Conservation (phyloP, 2,888 invertebrate genomes). For the Alitta virens region DNA sequence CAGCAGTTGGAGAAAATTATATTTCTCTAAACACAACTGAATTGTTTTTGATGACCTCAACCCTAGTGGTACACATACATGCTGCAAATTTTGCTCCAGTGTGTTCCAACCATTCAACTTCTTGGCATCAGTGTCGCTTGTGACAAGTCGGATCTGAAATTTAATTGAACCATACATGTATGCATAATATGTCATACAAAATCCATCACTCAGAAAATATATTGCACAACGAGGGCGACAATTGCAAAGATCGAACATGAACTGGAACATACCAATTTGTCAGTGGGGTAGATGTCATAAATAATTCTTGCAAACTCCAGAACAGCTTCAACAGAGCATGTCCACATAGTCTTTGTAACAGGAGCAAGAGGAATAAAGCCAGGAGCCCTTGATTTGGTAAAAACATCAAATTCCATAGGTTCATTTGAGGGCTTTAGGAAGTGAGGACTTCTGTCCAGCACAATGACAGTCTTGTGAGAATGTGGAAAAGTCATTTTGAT, state of each 20-base stretch:
- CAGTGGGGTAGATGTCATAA: slow-evolving; percentile 87
- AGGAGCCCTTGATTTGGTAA: slow-evolving; percentile 33
- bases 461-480: slow-evolving; percentile 88
- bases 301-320: slow-evolving; percentile 95
- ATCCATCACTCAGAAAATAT: too few species aligned
- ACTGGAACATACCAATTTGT: slow-evolving; percentile 48
- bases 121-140: slow-evolving; percentile 82
- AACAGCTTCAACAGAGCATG: slow-evolving; percentile 89
- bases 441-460: slow-evolving; percentile 88
- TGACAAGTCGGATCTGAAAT: slow-evolving; percentile 71
- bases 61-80: slow-evolving; percentile 71
- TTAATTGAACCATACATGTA: slow-evolving; percentile 41
- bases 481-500: slow-evolving; percentile 34
- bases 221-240: too few species aligned
- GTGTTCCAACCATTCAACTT: slow-evolving; percentile 81
- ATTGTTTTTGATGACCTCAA: too few species aligned
- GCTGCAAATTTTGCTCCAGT: slow-evolving; percentile 80
- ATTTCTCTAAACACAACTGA: too few species aligned
- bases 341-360: slow-evolving; percentile 92
- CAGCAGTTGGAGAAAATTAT: too few species aligned
- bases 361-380: slow-evolving; percentile 67
- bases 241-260: too few species aligned
- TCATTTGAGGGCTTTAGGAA: slow-evolving; percentile 83
- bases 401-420: slow-evolving; percentile 78
- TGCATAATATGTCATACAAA: slow-evolving; percentile 94